Conservation (phyloP, 1,140 invertebrate species). For the Bombus pascuorum region DNA sequence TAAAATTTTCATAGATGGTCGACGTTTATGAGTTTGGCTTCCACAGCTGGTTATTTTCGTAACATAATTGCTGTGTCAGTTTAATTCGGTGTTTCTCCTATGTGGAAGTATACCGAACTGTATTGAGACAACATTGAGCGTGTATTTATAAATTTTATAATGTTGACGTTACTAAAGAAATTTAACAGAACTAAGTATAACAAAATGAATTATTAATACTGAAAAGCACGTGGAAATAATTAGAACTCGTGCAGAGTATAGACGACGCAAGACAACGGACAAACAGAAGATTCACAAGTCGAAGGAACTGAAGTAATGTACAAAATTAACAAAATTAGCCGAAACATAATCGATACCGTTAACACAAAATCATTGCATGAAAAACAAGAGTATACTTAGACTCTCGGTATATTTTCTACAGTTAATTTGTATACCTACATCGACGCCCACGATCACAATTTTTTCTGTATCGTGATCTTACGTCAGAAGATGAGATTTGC, state of each 20-base stretch:
- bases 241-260: no score
- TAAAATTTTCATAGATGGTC: neutral
- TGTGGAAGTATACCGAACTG: no score
- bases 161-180: no score
- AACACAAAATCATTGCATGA: slow-evolving; percentile 9
- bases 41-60: neutral
- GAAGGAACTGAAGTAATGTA: no score
- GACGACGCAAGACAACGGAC: neutral
- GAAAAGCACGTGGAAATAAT: no score
- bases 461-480: neutral
- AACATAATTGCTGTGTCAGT: no score
- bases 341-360: neutral
- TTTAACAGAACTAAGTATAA: no score
- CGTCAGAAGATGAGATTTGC: neutral
- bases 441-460: neutral
- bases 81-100: no score
- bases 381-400: neutral
- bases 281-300: neutral
- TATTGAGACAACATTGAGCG: no score
- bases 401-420: neutral
- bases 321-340: no score
- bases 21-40: neutral
- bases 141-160: no score
- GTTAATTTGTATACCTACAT: neutral
- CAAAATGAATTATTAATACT: no score